Base-by-base conservation (phyloP, 2,888 invertebrate genomes). In the Branchipolynoe longqiensis region DNA sequence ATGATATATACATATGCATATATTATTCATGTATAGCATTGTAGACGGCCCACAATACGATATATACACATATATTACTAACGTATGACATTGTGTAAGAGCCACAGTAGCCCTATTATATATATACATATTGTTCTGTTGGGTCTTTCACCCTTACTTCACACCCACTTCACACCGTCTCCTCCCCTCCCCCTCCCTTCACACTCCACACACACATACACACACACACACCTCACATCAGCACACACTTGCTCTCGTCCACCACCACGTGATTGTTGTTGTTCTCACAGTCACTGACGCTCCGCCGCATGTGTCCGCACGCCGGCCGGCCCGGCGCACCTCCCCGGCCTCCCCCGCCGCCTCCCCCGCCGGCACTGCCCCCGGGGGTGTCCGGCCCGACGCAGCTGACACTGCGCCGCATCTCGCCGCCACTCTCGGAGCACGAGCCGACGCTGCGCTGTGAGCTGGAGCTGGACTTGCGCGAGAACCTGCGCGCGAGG, bases 231-330 rank as follows among this genome's bases (percentile, higher is more conserved):
- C 28, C 28, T 78, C 78, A 78, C 78, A 78, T 78, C 8, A 78
- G 22, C 8, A 54, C 54, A 28, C 78, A 78, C 1, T 48, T 41
- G 48, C 31, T 48, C 33, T 78, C 78, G 14, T 78, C 78, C 25
- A 18, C 41, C 4, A 40, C 22, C n/a, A n/a, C n/a, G n/a, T n/a
- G n/a, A 28, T 41, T 8, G 28, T 78, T 78, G 54, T 78, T 78
- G 54, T 78, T 78, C 25, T 78, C 41, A 41, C 78, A 78, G 78
- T 78, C 78, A 41, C 78, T 78, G 28, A 78, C 48, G 14, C 78
- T 78, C 2, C 54, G 78, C 3, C 28, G 40, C 54, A 78, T 78
- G n/a, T n/a, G n/a, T n/a, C n/a, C n/a, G n/a, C n/a, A n/a, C n/a
- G n/a, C n/a, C n/a, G 8, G 8, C 48, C 8, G 48, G 48, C 8